Evolutionary conservation across 2,113 vertebrate species (phyloP).

Genomic region (Pedetes capensis): DNA sequence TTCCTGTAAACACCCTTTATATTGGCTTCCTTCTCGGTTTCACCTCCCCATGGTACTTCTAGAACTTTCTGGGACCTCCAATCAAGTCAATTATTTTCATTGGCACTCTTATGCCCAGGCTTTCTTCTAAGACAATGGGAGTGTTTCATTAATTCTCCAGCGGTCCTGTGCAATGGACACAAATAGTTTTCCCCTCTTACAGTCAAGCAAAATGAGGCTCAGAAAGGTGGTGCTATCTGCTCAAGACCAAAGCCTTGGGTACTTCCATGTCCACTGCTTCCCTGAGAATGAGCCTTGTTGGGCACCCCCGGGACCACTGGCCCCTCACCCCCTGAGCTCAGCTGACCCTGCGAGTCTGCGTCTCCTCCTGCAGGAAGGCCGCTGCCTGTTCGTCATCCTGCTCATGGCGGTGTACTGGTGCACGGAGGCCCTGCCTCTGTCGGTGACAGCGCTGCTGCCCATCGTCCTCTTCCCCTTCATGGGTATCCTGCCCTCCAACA

Average conservation of each 20-base stretch:
- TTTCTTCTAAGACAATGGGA: neutral
- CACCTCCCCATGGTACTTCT: neutral
- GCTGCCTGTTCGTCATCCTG: conserved; percentile 94
- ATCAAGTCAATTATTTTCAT: neutral
- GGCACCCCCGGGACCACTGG: rapidly evolving
- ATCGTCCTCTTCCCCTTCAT: conserved; percentile 95
- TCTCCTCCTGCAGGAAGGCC: conserved; percentile 90
- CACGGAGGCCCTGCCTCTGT: conserved; percentile 95
- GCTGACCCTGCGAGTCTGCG: neutral
- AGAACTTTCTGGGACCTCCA: neutral
- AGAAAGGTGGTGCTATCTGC: neutral
- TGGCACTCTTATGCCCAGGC: neutral
- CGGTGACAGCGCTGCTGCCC: conserved; percentile 94
- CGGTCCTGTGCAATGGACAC: neutral
- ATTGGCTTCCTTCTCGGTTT: neutral
- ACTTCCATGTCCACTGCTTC: neutral
- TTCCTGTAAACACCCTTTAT: neutral
- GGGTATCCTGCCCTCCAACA: conserved; percentile 92
- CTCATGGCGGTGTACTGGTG: conserved; percentile 97
- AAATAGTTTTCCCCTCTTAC: neutral
- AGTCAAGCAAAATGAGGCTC: neutral
- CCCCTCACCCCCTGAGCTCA: rapidly evolving
- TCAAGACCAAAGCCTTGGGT: neutral
- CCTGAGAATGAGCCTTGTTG: rapidly evolving
- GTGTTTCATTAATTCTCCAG: neutral